These are phyloP conservation scores for Chrysoperla carnea DNA, from an alignment of 1,140 invertebrate species.

Conservation along the genomic window DNA sequence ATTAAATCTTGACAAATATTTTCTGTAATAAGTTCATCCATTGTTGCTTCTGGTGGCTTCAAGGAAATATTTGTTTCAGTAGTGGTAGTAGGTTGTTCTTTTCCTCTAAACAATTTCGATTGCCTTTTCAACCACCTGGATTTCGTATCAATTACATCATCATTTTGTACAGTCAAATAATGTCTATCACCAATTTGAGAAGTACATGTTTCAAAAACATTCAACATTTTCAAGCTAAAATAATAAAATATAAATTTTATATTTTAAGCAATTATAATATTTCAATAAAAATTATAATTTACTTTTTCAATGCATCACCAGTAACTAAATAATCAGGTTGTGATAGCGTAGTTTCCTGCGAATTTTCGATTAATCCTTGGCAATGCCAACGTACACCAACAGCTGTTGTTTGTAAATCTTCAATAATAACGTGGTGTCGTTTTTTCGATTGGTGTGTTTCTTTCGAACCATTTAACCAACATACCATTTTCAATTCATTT, in stretches of 20 bases:
- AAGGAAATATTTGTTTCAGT: background rate
- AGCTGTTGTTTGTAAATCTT: slow-evolving; percentile 37
- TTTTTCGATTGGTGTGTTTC: background rate
- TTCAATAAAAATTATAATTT: background rate
- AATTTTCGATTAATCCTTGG: slow-evolving; percentile 45
- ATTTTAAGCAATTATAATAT: background rate
- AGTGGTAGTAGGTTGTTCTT: background rate
- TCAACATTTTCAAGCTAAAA: slow-evolving; percentile 48
- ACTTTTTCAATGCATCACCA: background rate
- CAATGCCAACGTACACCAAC: slow-evolving; percentile 70
- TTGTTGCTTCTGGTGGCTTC: background rate
- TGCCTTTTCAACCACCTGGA: slow-evolving; percentile 35
- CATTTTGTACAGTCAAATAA: slow-evolving; percentile 31
- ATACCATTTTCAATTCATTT: background rate
- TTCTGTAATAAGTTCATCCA: background rate
- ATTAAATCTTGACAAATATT: background rate
- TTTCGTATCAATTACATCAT: slow-evolving; percentile 31
- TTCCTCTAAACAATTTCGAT: background rate
- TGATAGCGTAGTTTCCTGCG: slow-evolving; percentile 33
- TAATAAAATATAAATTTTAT: background rate
- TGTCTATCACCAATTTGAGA: slow-evolving; percentile 75
- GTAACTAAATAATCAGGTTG: slow-evolving; percentile 49
- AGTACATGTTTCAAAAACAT: slow-evolving; percentile 77
- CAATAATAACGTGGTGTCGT: slow-evolving; percentile 31
- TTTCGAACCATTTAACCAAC: background rate